Evolutionary conservation across 1,140 invertebrate genomes (phyloP), one percentile per base, ranked within the genome.

Genomic region (Spodoptera litura): DNA sequence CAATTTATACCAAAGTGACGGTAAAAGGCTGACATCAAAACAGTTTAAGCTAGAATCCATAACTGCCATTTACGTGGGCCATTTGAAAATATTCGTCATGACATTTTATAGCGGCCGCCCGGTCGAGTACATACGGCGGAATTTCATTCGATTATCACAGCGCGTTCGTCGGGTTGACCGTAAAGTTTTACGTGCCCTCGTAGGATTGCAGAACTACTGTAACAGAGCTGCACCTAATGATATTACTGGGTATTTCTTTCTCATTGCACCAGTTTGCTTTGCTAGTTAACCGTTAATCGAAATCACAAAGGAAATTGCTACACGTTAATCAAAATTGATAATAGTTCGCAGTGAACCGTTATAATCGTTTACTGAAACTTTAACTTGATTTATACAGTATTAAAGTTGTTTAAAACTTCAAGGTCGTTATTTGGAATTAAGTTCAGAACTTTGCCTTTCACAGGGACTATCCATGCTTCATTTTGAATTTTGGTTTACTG

Each of bases 161-260:
- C 75, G 75, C 78, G 79, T 77, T 72, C 53, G 38, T 78, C 71
- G 53, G 59, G 58, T 78, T 68, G 61, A 81, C 80, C 80, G 79
- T 88, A 85, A 85, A 85, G 68, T 85, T 87, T 87, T 84, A 88
- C 71, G 81, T 77, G 52, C 78, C 74, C 62, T 73, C 68, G 49
- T 72, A 79, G 44, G 74, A 79, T 82, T 82, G 79, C 71, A 61
- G 72, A 79, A 64, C 74, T 58, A 59, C 72, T 62, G 74, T 76
- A 80, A 75, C 77, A 74, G 78, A 81, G 78, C 58, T 81, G 82
- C 79, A 83, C 58, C 72, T 80, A 82, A 80, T 82, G 78, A 80
- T 81, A 83, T 78, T 83, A 78, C 55, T 51, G 12, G 51, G 71
- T 73, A 76, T 78, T 78, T 80, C 76, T 73, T 78, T 78, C 74